Evolutionary conservation across 1,140 invertebrate species (phyloP).

Genomic region (Intoshia linei): DNA sequence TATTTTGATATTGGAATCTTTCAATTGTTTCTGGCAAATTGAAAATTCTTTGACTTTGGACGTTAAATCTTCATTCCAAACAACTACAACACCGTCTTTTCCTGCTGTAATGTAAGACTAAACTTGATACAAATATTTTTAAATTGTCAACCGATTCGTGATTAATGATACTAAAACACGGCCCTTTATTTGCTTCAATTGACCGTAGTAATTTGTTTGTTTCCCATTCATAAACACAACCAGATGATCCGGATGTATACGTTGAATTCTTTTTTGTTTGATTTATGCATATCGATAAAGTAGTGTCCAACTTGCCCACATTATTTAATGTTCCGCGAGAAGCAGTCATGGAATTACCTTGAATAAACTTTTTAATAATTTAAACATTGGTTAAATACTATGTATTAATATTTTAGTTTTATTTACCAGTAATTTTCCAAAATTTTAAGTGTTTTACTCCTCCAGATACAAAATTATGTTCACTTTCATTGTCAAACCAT

Average conservation of each 20-base stretch:
- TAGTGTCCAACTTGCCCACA: constrained; percentile 18
- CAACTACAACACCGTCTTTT: constrained; percentile 19
- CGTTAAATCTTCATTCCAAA: no score
- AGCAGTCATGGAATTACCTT: constrained; percentile 21
- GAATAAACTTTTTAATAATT: constrained; percentile 1
- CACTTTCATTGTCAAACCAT: constrained; percentile 23
- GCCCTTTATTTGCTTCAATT: constrained; percentile 21
- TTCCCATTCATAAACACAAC: constrained; percentile 19
- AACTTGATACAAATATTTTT: neutral
- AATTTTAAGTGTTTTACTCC: constrained; percentile 24
- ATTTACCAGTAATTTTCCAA: constrained; percentile 20
- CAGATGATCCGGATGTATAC: constrained; percentile 20
- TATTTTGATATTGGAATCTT: neutral
- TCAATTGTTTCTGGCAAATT: constrained; percentile 12
- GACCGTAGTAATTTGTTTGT: constrained; percentile 12
- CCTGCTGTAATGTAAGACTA: constrained; percentile 23
- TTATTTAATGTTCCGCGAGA: constrained; percentile 19
- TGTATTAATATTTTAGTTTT: constrained; percentile 2
- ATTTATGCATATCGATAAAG: constrained; percentile 19
- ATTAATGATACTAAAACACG: constrained; percentile 22
- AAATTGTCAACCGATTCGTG: constrained; percentile 13
- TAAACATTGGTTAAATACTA: no score
- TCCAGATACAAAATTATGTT: constrained; percentile 16
- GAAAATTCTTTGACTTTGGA: no score
- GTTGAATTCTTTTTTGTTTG: constrained; percentile 13